Evolutionary conservation across 2,888 invertebrate species (phyloP).

Genomic region (Aradus depressus): DNA sequence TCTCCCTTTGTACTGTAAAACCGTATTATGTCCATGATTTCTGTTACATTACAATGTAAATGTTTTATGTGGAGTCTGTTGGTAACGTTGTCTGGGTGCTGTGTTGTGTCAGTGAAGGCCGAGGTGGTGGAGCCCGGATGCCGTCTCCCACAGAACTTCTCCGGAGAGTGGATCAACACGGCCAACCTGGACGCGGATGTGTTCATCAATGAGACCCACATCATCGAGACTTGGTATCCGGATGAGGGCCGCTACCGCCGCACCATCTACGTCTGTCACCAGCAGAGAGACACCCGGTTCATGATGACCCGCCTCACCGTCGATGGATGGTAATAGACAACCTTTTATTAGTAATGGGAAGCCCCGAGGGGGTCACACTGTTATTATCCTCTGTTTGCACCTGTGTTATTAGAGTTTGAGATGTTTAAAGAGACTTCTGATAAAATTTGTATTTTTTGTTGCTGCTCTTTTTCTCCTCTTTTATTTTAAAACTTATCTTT

Average conservation of each 20-base stretch:
- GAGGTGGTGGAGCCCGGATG: conserved; percentile 87
- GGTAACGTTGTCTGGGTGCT: not conserved
- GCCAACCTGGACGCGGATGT: conserved; percentile 94
- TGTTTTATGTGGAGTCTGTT: not conserved
- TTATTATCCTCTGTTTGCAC: too few species aligned
- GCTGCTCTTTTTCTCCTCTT: too few species aligned
- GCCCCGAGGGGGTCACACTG: too few species aligned
- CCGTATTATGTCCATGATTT: not conserved
- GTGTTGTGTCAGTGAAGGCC: conserved; percentile 47
- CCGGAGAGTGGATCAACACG: conserved; percentile 93
- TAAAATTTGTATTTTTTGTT: too few species aligned
- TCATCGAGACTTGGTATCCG: conserved; percentile 89
- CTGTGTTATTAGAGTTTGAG: too few species aligned
- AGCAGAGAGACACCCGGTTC: conserved; percentile 77
- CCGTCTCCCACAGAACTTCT: conserved; percentile 83
- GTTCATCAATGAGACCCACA: conserved; percentile 88
- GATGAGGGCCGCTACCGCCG: conserved; percentile 78
- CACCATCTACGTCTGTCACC: conserved; percentile 89
- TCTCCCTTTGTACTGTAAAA: not conserved
- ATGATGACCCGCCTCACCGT: conserved; percentile 96
- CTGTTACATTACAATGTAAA: not conserved
- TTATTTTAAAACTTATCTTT: too few species aligned
- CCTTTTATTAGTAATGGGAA: too few species aligned
- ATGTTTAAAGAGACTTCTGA: too few species aligned
- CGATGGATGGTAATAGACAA: conserved; percentile 87